Evolutionary conservation across 2,888 invertebrate genomes (phyloP).

Genomic region (Nomada fabriciana): DNA sequence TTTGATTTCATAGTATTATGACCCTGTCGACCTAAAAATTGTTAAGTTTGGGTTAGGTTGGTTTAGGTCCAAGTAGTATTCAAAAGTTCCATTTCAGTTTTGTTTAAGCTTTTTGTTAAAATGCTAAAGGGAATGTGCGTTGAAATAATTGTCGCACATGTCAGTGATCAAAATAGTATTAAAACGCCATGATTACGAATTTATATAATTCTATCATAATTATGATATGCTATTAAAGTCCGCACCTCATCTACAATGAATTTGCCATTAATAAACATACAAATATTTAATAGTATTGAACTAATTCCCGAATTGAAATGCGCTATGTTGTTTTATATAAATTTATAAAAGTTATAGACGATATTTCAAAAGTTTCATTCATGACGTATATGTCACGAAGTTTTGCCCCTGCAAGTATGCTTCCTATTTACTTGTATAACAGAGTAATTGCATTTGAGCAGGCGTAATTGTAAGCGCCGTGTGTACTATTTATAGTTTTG

Average conservation of each 20-base stretch:
- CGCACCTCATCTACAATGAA: background rate
- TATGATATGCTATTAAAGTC: background rate
- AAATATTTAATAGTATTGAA: background rate
- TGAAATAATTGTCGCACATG: no score
- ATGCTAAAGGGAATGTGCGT: background rate
- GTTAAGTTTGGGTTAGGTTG: no score
- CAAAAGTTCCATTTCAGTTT: background rate
- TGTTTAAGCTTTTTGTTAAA: background rate
- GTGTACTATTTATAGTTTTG: background rate
- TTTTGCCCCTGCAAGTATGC: background rate
- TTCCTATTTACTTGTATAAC: slow-evolving; percentile 1
- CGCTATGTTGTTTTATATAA: background rate
- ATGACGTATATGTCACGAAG: background rate
- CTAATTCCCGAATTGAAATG: background rate
- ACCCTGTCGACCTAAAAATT: background rate
- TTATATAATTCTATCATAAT: background rate
- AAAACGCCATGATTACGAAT: no score
- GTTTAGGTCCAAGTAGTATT: no score
- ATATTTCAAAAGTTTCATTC: background rate
- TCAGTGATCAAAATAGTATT: background rate
- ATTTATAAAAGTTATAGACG: no score
- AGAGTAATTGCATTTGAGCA: background rate
- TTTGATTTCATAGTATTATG: background rate
- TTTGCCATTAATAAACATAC: background rate
- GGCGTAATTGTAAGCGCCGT: background rate